Conservation (phyloP, 2,888 invertebrate species). For the Eucriotettix oculatus region DNA sequence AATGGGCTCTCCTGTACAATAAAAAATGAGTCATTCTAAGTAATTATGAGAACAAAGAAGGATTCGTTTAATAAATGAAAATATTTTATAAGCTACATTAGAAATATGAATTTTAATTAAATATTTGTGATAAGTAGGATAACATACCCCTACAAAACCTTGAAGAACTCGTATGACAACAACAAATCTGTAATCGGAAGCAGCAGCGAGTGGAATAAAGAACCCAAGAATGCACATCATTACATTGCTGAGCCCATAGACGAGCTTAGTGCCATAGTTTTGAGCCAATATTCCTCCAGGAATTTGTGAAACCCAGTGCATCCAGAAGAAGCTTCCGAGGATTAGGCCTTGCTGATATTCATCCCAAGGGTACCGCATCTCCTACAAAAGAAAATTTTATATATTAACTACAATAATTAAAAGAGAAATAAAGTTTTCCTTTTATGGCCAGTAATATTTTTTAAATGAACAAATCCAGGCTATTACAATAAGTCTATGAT, state of each 20-base stretch:
- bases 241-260: conserved; percentile 51
- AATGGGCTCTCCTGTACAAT: too few relatives aligned
- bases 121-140: background rate
- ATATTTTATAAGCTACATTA: background rate
- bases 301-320: conserved; percentile 52
- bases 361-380: conserved; percentile 37
- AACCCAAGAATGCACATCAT: conserved; percentile 44
- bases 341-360: conserved; percentile 44
- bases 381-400: conserved; percentile 1
- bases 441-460: too few relatives aligned
- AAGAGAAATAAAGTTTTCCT: too few relatives aligned
- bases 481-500: too few relatives aligned
- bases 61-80: too few relatives aligned
- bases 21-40: too few relatives aligned
- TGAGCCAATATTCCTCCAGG: conserved; percentile 53
- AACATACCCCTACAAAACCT: conserved; percentile 46
- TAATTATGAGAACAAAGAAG: too few relatives aligned
- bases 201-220: conserved; percentile 43
- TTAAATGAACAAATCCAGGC: too few relatives aligned
- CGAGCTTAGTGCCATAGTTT: conserved; percentile 49
- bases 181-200: conserved; percentile 35
- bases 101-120: background rate
- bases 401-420: too few relatives aligned
- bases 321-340: conserved; percentile 53
- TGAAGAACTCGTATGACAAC: conserved; percentile 44